Base-by-base conservation (phyloP, 37 sponge, comb jelly and placozoan species). In the Eunapius fragilis region DNA sequence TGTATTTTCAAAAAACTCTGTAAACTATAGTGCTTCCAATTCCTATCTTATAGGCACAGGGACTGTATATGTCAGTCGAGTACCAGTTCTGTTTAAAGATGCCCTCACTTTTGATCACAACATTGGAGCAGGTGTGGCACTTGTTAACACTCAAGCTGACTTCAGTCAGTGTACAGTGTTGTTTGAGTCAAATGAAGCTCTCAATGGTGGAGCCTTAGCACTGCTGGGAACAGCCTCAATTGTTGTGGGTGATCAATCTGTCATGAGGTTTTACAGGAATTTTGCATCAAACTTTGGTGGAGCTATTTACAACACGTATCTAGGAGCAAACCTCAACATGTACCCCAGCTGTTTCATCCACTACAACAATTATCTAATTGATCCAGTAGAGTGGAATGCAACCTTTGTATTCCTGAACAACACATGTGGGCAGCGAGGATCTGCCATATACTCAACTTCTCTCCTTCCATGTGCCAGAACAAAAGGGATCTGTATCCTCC, bases 371-470 rank as follows among this genome's bases (percentile, higher is more conserved):
- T 37, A 71, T 70, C 68, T 32, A n/a, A 2, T 71, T 9, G 22
- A 31, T 6, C 85, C 87, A 5, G 38, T 70, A 31, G 69, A 89
- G 37, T 85, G 87, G 86, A 50, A 80, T 38, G 70, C 83, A 48
- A 69, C 31, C 9, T 80, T 93, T 25, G 17, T 2, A 7, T 93
- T 93, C 69, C 4, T 37, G 28, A 74, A 72, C 28, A 93, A 93
- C 49, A 45, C 47, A 45, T 11, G 47, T 45, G 82, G 73, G 12
- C 17, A 26, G 0, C 0, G 45, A 10, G 80, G 80, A 3, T 69
- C 73, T 68, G 69, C 93, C 69, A 93, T 93, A 22, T 83, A 85
- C 73, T 58, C 82, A 13, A 88, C 89, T 34, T 88, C 93, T 6
- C 26, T 93, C 22, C 69, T 79, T 0, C 80, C 89, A 0, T 93